Base-by-base conservation (phyloP, 1,140 invertebrate species). In the Dolichoris vasculosae region DNA sequence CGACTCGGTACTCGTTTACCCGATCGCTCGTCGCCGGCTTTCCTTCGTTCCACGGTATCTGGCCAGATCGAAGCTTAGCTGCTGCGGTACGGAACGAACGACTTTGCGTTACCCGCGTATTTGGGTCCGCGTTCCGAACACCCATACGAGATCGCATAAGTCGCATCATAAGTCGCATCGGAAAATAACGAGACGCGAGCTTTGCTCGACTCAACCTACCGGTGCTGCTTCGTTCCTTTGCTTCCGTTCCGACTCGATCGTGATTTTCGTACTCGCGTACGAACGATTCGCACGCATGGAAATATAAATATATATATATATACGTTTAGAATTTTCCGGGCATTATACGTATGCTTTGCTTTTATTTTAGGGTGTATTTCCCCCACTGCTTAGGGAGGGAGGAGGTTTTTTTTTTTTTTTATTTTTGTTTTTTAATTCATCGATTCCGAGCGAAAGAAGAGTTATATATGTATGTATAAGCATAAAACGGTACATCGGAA, bases 371-470 rank as follows among this genome's bases (percentile, higher is more conserved):
- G n/a, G n/a, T n/a, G n/a, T n/a, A n/a, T n/a, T n/a, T n/a, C 46
- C 73, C 48, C 26, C 48, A 59, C 13, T 78, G 51, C 51, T 11
- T 59, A 1, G 9, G 17, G 30, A 63, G 26, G 0, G 9, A 59
- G 0, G 20, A 59, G 13, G 20, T 78, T 23, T 76, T 32, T 30
- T 73, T 6, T 76, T 46, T n/a, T 32, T 30, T 51, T 64, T 32
- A 43, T n/a, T n/a, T 78, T 23, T 76, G 17, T 30, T 73, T 6
- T 76, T 46, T n/a, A 48, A 15, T 51, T 64, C 23, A 43, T 59
- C n/a, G 38, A 85, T 88, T 59, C 83, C 59, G 79, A 67, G 43
- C 73, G 79, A 75, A n/a, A 48, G 51, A 71, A 59, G 71, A 84
- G 4, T 75, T 86, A 73, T 43, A 69, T 43, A 82, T 67, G 30